These are phyloP conservation scores for Erithacus rubecula DNA, from an alignment of 2,797 vertebrate genomes.

Conservation along the genomic window DNA sequence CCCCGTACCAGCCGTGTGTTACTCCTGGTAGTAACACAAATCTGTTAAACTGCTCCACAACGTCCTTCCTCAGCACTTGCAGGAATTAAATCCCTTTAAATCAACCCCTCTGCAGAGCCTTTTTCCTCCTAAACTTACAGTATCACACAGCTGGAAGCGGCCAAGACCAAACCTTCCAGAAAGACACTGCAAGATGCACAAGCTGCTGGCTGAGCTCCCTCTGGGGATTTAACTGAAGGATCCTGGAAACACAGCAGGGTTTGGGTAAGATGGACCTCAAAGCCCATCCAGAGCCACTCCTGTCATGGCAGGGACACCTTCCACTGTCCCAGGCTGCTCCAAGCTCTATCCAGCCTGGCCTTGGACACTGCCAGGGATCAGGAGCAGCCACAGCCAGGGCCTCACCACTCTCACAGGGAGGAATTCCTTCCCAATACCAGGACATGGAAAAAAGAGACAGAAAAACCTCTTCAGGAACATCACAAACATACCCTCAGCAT, in stretches of 20 bases:
- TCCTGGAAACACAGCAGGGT: background rate
- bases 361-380: background rate
- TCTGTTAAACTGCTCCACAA: background rate
- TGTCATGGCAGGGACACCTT: background rate
- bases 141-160: accelerated
- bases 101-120: background rate
- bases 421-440: background rate
- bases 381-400: background rate
- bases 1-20: accelerated
- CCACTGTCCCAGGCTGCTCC: background rate
- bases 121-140: background rate
- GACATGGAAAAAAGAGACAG: background rate
- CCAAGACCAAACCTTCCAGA: background rate
- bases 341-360: background rate
- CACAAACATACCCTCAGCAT: accelerated
- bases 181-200: background rate
- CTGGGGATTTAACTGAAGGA: background rate
- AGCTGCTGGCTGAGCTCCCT: background rate
- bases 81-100: background rate
- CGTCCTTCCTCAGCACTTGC: background rate
- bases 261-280: background rate
- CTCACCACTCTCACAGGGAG: accelerated
- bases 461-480: background rate
- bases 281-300: accelerated
- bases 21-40: background rate